Percentiles rank a stretch among this genome's conserved stretches.
These are phyloP conservation scores for Callipepla squamata DNA, from an alignment of 2,113 vertebrate genomes.

Conservation along the genomic window DNA sequence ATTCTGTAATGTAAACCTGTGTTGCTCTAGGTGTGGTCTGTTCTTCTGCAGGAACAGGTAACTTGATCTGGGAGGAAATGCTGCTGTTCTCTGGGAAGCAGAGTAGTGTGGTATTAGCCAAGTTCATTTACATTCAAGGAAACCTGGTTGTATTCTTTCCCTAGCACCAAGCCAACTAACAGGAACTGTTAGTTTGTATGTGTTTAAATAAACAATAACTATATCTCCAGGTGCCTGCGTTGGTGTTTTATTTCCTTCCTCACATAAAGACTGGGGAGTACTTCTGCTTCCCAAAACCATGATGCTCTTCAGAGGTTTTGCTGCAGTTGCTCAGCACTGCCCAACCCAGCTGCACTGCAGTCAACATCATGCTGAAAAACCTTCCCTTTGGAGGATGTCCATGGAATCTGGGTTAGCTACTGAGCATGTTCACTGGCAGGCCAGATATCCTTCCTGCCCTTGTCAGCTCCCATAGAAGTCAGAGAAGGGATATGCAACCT, in stretches of 20 bases:
- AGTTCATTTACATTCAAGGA: neutral
- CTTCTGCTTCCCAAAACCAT: neutral
- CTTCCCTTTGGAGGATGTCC: neutral
- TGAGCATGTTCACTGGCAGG: neutral
- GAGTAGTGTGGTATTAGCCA: neutral
- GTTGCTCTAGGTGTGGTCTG: neutral
- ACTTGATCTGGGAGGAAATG: neutral
- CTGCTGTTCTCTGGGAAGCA: neutral
- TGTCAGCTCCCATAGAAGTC: neutral
- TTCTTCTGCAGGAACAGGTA: neutral
- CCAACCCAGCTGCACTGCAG: constrained; percentile 38
- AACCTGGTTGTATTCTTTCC: neutral
- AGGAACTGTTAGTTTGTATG: neutral
- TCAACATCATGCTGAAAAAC: neutral
- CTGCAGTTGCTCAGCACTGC: constrained; percentile 12
- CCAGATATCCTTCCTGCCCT: neutral
- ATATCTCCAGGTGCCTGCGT: neutral
- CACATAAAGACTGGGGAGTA: neutral
- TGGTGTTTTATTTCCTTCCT: neutral
- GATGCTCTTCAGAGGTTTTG: neutral
- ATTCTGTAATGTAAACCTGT: neutral
- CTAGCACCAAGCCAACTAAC: neutral
- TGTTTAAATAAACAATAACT: neutral
- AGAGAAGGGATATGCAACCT: neutral
- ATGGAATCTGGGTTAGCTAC: neutral